These are phyloP conservation scores for Lasiurus cinereus DNA, from an alignment of 2,113 vertebrate genomes.

Conservation along the genomic window DNA sequence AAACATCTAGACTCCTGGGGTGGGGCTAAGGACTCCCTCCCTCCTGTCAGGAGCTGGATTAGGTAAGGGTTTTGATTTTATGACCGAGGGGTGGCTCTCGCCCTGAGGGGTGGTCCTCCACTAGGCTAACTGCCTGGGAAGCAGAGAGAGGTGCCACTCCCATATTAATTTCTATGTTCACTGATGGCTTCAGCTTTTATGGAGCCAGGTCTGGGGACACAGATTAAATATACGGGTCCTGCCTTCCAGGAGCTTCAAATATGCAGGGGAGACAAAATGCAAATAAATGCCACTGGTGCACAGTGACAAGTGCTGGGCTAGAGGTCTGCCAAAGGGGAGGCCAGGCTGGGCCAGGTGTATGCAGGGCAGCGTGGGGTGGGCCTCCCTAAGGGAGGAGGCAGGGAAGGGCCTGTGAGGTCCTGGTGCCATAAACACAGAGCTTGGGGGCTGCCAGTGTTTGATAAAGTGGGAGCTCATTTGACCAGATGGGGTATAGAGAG, in stretches of 20 bases:
- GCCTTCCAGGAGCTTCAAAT: conserved; percentile 26
- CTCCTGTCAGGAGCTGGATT: neutral
- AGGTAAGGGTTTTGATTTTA: neutral
- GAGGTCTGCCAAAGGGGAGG: neutral
- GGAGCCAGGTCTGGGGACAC: conserved; percentile 1
- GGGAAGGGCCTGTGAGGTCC: neutral
- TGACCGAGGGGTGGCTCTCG: no score
- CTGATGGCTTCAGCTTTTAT: neutral
- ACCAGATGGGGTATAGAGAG: neutral
- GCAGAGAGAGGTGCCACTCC: no score
- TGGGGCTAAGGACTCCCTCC: neutral
- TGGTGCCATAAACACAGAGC: neutral
- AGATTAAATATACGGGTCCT: neutral
- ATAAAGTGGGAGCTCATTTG: neutral
- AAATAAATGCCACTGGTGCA: neutral
- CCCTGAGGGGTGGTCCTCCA: neutral
- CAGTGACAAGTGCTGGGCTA: neutral
- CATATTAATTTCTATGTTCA: neutral
- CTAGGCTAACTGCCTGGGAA: neutral
- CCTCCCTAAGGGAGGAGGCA: neutral
- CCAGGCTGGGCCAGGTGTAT: neutral
- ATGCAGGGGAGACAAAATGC: neutral
- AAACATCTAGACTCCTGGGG: neutral
- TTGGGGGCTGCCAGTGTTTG: neutral
- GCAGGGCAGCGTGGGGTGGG: no score